Evolutionary conservation across 2,113 vertebrate species (phyloP).

Genomic region (Suricata suricatta): DNA sequence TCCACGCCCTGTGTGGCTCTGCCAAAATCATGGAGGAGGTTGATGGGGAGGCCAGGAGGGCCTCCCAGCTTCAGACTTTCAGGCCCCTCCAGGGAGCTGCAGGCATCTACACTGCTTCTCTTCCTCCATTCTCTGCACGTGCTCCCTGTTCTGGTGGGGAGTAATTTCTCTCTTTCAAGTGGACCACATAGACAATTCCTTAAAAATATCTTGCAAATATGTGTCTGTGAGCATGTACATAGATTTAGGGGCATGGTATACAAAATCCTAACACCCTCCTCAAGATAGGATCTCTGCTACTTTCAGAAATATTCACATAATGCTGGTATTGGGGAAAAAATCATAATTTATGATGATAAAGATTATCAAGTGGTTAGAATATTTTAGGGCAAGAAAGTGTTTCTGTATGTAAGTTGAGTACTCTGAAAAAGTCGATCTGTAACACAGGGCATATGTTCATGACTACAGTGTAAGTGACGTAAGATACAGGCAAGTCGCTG

Average conservation of each 20-base stretch:
- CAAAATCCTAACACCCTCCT: background rate
- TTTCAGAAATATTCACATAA: background rate
- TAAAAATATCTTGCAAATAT: background rate
- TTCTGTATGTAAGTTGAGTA: background rate
- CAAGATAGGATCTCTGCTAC: background rate
- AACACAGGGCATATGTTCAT: background rate
- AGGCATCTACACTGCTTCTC: fast-evolving
- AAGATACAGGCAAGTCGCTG: background rate
- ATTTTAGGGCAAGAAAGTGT: background rate
- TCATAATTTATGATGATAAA: background rate
- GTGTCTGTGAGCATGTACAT: background rate
- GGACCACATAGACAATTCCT: background rate
- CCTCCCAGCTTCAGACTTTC: background rate
- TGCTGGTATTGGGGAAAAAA: background rate
- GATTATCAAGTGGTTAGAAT: background rate
- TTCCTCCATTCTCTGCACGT: background rate
- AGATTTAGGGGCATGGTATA: background rate
- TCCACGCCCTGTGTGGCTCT: background rate
- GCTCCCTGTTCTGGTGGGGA: background rate
- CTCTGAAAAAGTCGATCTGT: background rate
- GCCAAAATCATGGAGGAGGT: background rate
- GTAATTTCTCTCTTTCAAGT: background rate
- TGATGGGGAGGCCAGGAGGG: background rate
- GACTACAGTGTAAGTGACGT: background rate
- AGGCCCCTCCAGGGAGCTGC: background rate